Evolutionary conservation across 1,140 invertebrate species (phyloP).

Genomic region (Apolygus lucorum): DNA sequence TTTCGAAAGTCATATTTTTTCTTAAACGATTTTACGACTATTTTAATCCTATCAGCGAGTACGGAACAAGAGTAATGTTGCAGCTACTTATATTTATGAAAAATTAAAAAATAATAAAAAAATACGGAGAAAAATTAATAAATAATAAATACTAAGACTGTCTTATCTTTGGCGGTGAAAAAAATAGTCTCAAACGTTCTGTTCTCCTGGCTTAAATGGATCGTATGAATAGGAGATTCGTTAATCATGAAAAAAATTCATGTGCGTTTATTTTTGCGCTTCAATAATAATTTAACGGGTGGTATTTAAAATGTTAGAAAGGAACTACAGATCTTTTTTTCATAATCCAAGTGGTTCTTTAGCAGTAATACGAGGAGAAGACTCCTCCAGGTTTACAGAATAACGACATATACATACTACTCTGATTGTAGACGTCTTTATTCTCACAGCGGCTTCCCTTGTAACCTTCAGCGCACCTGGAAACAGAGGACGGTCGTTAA

Average conservation of each 20-base stretch:
- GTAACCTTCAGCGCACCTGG: constrained; percentile 74
- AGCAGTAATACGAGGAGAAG: constrained; percentile 50
- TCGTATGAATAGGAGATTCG: too few relatives aligned
- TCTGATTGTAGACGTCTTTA: constrained; percentile 58
- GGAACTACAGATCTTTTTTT: not conserved
- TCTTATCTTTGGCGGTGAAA: constrained; percentile 23
- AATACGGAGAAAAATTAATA: constrained; percentile 1
- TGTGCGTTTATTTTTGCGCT: too few relatives aligned
- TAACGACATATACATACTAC: constrained; percentile 53
- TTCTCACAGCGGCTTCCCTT: constrained; percentile 72
- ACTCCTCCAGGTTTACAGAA: constrained; percentile 50
- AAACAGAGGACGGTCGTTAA: constrained; percentile 41
- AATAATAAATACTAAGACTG: not conserved
- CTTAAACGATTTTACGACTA: too few relatives aligned
- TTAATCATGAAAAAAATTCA: too few relatives aligned
- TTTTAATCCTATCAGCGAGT: not conserved
- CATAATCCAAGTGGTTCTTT: constrained; percentile 36
- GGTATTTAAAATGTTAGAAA: too few relatives aligned
- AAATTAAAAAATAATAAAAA: not conserved
- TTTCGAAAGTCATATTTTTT: too few relatives aligned
- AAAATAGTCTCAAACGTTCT: too few relatives aligned
- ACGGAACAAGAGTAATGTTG: not conserved
- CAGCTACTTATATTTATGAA: not conserved
- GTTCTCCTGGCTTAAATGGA: too few relatives aligned
- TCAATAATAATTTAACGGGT: too few relatives aligned